phyloP scores from a whole-genome alignment of 2,797 vertebrate species.

The Notoglanidium macrostoma region DNA sequence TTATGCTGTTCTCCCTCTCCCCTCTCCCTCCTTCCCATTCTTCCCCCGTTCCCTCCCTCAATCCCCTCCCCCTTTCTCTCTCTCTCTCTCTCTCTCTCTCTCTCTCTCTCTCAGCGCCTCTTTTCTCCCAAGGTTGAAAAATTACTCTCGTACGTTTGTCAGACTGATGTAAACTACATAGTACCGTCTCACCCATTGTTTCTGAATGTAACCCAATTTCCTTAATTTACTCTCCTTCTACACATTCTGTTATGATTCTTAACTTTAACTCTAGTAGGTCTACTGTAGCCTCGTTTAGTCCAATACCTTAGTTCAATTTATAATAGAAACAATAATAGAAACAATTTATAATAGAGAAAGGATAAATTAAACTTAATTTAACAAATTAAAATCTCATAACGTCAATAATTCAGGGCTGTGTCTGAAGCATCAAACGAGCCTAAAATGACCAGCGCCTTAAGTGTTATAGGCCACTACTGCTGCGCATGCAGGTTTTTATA shows the following conservation, averaged over 20 bases:
- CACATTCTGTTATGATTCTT: not conserved
- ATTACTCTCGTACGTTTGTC: slow-evolving; percentile 10
- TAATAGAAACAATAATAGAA: no score
- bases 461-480: not conserved
- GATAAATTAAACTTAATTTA: not conserved
- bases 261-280: not conserved
- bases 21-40: not conserved
- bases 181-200: not conserved
- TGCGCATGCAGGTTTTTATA: not conserved
- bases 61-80: slow-evolving; percentile 9
- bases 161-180: not conserved
- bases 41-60: not conserved
- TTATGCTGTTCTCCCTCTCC: slow-evolving; percentile 9
- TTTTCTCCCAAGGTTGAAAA: slow-evolving; percentile 28
- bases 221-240: not conserved
- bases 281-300: not conserved
- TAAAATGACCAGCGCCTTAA: not conserved
- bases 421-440: not conserved
- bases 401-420: not conserved
- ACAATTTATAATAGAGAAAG: not conserved
- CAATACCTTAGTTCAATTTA: not conserved
- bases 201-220: not conserved
- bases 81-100: not conserved
- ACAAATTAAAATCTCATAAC: not conserved
- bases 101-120: slow-evolving; percentile 3